Evolutionary conservation across 2,113 vertebrate species (phyloP), one percentile per base, ranked within the genome.

Genomic region (Mus spicilegus): DNA sequence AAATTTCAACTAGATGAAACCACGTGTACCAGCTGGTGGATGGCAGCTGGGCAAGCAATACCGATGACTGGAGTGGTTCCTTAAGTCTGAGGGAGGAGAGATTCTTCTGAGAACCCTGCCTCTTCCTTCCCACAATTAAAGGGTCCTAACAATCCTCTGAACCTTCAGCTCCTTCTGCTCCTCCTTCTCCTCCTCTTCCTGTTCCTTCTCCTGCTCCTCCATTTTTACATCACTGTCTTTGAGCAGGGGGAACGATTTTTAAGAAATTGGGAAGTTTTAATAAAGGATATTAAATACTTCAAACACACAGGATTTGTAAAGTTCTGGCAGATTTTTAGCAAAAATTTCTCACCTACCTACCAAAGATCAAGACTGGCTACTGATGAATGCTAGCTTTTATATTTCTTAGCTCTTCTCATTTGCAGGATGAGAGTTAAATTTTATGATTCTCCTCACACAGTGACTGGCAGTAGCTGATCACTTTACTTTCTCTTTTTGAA

Each of bases 401-500:
- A 51, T 33, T 67, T 89, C 17, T 63, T 46, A 69, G 26, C 10
- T 89, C n/a, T 82, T 84, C 46, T 94, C 54, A 81, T 84, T 84
- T 94, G 19, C 11, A 26, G 36, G 42, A 10, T 22, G 6, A 69
- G 8, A 54, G 19, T 58, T 93, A 82, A 75, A 61, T 61, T 39
- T 77, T 87, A 22, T 87, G 84, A 89, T 2, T 91, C 58, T 33
- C 1, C 3, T 7, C 19, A 72, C 19, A 84, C 42, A 30, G 81
- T 39, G 39, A 13, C 30, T 61, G 49, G 20, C 2, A 28, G 16
- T 46, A 80, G 7, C 11, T 54, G 20, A 75, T n/a, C 26, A 46
- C 39, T 42, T 63, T 65, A 58, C 81, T 84, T 93, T 69, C 28
- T 19, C 61, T 97, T 95, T 82, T 58, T 46, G 39, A 61, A 56